Evolutionary conservation across 2,888 invertebrate genomes (phyloP).

Genomic region (Drosophila conformis): DNA sequence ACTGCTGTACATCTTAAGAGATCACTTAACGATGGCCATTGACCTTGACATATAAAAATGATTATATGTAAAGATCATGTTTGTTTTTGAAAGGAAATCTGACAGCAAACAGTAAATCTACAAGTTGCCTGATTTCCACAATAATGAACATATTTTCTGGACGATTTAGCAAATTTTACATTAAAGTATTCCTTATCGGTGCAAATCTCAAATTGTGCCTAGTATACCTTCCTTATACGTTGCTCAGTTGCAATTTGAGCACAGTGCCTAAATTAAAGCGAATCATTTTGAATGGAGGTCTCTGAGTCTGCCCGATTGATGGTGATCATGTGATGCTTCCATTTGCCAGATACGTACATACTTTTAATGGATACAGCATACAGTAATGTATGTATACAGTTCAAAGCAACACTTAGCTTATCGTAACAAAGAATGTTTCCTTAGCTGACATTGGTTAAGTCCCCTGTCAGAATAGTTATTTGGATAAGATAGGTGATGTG

Average conservation of each 20-base stretch:
- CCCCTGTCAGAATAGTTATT: not conserved
- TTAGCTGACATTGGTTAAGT: not conserved
- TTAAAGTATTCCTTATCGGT: not conserved
- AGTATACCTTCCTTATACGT: not conserved
- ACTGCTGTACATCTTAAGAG: conserved; percentile 10
- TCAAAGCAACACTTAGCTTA: not conserved
- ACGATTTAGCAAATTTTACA: too few species aligned
- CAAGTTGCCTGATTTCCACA: conserved; percentile 11
- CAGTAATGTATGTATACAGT: not conserved
- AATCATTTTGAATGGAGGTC: not conserved
- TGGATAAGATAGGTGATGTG: not conserved
- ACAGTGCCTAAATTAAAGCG: not conserved
- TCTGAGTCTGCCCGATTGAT: not conserved
- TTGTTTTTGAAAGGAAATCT: not conserved
- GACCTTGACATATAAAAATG: conserved; percentile 21
- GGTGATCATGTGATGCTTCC: not conserved
- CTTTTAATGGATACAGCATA: not conserved
- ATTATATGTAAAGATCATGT: not conserved
- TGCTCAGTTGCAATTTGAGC: not conserved
- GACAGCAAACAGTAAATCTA: conserved; percentile 9
- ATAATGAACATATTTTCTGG: not conserved
- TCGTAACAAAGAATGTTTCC: not conserved
- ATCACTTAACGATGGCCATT: conserved; percentile 39
- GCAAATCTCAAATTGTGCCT: not conserved
- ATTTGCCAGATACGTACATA: not conserved